These are phyloP conservation scores for Brachionus sp. DNA, from an alignment of 1,140 invertebrate genomes.

Conservation along the genomic window DNA sequence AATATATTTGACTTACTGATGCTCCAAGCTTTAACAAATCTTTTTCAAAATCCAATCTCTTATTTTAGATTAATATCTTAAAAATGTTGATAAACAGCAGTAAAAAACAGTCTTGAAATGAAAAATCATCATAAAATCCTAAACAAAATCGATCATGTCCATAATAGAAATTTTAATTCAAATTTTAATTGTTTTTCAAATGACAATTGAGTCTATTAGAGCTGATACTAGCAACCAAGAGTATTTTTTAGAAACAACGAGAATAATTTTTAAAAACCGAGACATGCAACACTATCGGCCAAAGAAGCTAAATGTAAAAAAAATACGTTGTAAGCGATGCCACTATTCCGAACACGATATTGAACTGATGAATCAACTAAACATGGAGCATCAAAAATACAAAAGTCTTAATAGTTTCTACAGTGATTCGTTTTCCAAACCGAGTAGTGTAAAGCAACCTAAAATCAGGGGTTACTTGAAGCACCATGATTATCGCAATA, in stretches of 20 bases:
- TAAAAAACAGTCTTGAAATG: background rate
- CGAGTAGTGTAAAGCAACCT: background rate
- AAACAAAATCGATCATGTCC: background rate
- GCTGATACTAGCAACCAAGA: background rate
- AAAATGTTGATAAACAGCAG: conserved; percentile 27
- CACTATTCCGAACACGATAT: conserved; percentile 9
- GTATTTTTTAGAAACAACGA: background rate
- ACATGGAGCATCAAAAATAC: background rate
- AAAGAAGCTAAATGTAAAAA: background rate
- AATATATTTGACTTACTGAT: conserved; percentile 5
- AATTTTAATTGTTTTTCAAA: background rate
- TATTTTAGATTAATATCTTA: background rate
- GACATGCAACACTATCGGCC: background rate
- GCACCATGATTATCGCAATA: background rate
- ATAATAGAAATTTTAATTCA: background rate
- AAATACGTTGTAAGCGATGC: conserved; percentile 1
- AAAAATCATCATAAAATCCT: background rate
- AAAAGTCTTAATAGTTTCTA: background rate
- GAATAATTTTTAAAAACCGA: background rate
- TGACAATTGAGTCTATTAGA: background rate
- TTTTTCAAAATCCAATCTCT: background rate
- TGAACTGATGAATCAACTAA: conserved; percentile 16
- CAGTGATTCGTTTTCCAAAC: background rate
- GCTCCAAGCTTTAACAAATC: background rate
- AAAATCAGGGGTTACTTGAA: background rate